Evolutionary conservation across 2,888 invertebrate species (phyloP), one percentile per base, ranked within the genome.

Genomic region (Gymnosoma rotundatum): DNA sequence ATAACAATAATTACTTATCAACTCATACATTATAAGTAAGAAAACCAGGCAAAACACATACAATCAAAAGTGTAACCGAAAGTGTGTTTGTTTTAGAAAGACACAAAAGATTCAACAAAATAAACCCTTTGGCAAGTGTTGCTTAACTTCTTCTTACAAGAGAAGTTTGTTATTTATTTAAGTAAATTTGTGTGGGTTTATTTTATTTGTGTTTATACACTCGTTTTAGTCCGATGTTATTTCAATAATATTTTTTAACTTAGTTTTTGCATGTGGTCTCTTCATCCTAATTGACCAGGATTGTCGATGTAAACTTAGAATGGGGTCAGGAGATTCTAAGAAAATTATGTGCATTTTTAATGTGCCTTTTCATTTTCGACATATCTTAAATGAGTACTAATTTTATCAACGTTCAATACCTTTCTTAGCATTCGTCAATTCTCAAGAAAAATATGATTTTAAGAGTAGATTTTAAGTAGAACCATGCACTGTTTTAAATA

Each of bases 61-160:
- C 20, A 60, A 25, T 60, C 20, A 1, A 20, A 50, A 32, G 25
- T 18, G 21, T 6, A 60, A 16, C 20, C 16, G 21, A 61, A 50
- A 50, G 42, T 74, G 42, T 42, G 38, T 54, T 56, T 32, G 63
- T 36, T 45, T 14, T 3, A 61, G 25, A 18, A 32, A 25, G 25
- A 70, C 1, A 9, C 9, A 50, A 52, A 52, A 20, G 14, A 52
- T 32, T 52, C 66, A 72, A 72, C 58, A 66, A 73, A 73, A 58
- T 38, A 64, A 60, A 79, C 58, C 64, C 72, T 66, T 66, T 73
- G 63, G 72, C 72, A 66, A 72, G 50, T 52, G 64, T 50, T 66
- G 38, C 56, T 72, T 18, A 58, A 58, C 38, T 64, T 64, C 32
- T 60, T 60, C 3, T 36, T n/a, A 25, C 52, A 79, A 32, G 20